A percentile compares a stretch with the other conserved stretches of the same genome.
These are phyloP conservation scores for Brachyistius frenatus DNA, from an alignment of 2,113 vertebrate genomes.

Conservation along the genomic window DNA sequence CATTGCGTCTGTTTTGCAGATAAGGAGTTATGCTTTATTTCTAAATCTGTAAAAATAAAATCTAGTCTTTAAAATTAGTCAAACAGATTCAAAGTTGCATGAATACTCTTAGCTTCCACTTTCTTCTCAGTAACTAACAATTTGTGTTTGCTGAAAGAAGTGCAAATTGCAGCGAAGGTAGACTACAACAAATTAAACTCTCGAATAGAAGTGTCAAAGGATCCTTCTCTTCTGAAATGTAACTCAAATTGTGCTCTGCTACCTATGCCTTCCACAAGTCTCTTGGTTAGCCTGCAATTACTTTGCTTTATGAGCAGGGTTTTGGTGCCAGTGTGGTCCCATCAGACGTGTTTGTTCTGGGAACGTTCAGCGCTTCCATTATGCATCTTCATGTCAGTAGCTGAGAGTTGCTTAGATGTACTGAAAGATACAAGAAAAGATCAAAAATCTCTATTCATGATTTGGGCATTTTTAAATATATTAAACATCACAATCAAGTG, in stretches of 20 bases:
- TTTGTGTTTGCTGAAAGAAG: conserved; percentile 8
- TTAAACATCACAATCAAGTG: conserved; percentile 33
- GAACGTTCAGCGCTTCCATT: conserved; percentile 48
- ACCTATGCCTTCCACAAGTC: conserved; percentile 8
- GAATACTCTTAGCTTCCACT: background rate
- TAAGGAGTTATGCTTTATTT: conserved; percentile 8
- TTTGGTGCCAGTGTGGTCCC: conserved; percentile 34
- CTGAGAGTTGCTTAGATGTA: conserved; percentile 44
- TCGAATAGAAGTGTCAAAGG: background rate
- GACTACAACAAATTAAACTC: conserved; percentile 5
- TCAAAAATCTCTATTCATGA: background rate
- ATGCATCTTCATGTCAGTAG: conserved; percentile 42
- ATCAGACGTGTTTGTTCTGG: conserved; percentile 61
- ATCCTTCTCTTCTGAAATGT: conserved; percentile 18
- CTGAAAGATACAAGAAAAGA: conserved; percentile 14
- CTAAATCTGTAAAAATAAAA: background rate
- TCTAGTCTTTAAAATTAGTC: background rate
- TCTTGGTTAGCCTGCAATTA: conserved; percentile 53
- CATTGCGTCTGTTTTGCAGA: conserved; percentile 9
- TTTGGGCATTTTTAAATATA: conserved; percentile 44
- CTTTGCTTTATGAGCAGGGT: conserved; percentile 38
- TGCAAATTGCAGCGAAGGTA: background rate
- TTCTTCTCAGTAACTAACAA: background rate
- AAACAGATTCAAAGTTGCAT: background rate
- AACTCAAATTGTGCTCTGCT: conserved; percentile 19